Conservation (phyloP, 2,888 invertebrate genomes). For the Ptilodon capucinus region DNA sequence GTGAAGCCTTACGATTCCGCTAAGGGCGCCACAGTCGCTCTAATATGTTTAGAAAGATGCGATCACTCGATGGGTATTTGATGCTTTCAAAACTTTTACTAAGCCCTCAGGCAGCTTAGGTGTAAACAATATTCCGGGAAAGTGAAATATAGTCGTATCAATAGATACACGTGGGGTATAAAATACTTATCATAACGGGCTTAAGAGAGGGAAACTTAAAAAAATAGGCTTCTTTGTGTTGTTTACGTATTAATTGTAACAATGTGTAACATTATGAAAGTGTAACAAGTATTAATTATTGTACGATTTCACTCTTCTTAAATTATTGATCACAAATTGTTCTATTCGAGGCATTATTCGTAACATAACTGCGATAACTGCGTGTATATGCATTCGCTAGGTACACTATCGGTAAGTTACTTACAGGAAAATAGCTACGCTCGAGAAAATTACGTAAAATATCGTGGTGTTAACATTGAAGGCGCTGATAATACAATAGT, state of each 20-base stretch:
- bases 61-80: too few species aligned
- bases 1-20: too few species aligned
- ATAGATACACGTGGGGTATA: slow-evolving; percentile 34
- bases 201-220: slow-evolving; percentile 67
- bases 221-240: slow-evolving; percentile 66
- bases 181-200: slow-evolving; percentile 50
- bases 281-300: slow-evolving; percentile 77
- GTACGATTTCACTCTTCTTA: slow-evolving; percentile 77
- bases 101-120: slow-evolving; percentile 36
- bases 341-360: slow-evolving; percentile 59
- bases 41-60: too few species aligned
- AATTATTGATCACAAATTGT: slow-evolving; percentile 71
- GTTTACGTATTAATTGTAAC: slow-evolving; percentile 71
- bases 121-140: slow-evolving; percentile 38
- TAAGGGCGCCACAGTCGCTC: too few species aligned
- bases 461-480: slow-evolving; percentile 53
- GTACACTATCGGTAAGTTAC: slow-evolving; percentile 52
- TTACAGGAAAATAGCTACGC: slow-evolving; percentile 33
- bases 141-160: slow-evolving; percentile 27
- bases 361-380: slow-evolving; percentile 56
- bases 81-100: too few species aligned
- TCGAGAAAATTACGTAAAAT: slow-evolving; percentile 39
- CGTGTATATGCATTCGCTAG: slow-evolving; percentile 47
- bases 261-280: slow-evolving; percentile 74
- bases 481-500: slow-evolving; percentile 46